These are phyloP conservation scores for Hesperia comma DNA, from an alignment of 2,888 invertebrate species.

Conservation along the genomic window DNA sequence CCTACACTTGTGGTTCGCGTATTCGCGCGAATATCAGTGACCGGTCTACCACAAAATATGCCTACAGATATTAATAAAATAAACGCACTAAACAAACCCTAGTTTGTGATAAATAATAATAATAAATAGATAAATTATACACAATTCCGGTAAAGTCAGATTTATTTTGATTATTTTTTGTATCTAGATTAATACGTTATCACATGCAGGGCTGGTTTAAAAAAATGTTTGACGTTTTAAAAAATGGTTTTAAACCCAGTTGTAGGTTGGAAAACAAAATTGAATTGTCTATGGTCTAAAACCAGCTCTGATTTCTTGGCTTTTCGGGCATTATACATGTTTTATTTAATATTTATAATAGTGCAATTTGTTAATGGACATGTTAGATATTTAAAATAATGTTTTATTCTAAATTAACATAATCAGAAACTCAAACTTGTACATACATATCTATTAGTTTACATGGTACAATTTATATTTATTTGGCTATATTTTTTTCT, in stretches of 20 bases:
- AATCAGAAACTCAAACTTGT: background rate
- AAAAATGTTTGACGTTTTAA: background rate
- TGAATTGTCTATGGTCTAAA: slow-evolving; percentile 8
- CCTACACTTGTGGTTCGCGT: no score
- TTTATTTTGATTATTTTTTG: background rate
- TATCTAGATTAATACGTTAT: slow-evolving; percentile 2
- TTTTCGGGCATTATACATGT: slow-evolving; percentile 23
- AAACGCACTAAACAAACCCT: background rate
- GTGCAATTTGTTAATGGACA: slow-evolving; percentile 23
- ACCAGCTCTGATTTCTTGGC: slow-evolving; percentile 7
- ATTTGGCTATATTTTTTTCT: slow-evolving; percentile 2
- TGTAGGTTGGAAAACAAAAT: background rate
- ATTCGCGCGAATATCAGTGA: no score
- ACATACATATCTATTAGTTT: background rate
- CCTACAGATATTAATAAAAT: background rate
- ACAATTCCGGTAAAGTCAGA: slow-evolving; percentile 1
- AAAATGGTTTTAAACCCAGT: background rate
- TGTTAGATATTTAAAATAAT: slow-evolving; percentile 22
- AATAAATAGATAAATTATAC: slow-evolving; percentile 15
- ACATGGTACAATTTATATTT: background rate
- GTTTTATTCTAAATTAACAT: slow-evolving; percentile 1
- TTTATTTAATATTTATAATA: slow-evolving; percentile 26
- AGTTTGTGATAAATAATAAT: background rate
- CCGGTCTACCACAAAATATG: no score
- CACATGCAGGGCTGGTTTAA: slow-evolving; percentile 8